Evolutionary conservation across 2,888 invertebrate genomes (phyloP), one percentile per base, ranked within the genome.

Genomic region (Clistopyga incitator): DNA sequence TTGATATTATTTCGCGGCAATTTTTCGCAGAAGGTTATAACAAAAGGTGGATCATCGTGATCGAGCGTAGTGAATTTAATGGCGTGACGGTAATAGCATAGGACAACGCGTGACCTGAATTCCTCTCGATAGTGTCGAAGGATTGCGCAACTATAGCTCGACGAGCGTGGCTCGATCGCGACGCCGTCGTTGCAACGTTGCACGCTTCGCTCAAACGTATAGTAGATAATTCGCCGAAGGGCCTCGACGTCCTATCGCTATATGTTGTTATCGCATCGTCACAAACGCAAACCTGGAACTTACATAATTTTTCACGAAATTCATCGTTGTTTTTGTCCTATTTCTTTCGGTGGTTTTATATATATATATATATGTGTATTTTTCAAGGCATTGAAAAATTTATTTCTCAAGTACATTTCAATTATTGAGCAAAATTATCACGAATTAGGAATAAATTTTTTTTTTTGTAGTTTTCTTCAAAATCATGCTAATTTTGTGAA

Each of bases 51-150:
- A 80, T 78, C 83, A 85, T 86, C 61, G n/a, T 18, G 64, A 67
- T 67, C 85, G 88, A 88, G 83, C 81, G 86, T 82, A 86, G 87
- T 83, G 84, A 86, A 86, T 88, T 88, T 87, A 78, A 83, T 83
- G 87, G 81, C 84, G 80, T 83, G 84, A 86, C 88, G 88, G 84
- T 88, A 89, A 88, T 86, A 86, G 87, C 89, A 88, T 86, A 87
- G 88, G 88, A 89, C 86, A 87, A 88, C 87, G 90, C 87, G 88
- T 91, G 91, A 91, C 92, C 92, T 90, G 89, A 90, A 92, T 92
- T 89, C 90, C 89, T 65, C 81, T 70, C 86, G 88, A 90, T 89
- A 89, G 90, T 85, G 64, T 78, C 89, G 86, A 88, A 87, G 84
- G 86, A 88, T 91, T 91, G 89, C 92, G 91, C 89, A 91, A 92